Base-by-base conservation (phyloP, 2,113 vertebrate species). In the Aldabrachelys gigantea region DNA sequence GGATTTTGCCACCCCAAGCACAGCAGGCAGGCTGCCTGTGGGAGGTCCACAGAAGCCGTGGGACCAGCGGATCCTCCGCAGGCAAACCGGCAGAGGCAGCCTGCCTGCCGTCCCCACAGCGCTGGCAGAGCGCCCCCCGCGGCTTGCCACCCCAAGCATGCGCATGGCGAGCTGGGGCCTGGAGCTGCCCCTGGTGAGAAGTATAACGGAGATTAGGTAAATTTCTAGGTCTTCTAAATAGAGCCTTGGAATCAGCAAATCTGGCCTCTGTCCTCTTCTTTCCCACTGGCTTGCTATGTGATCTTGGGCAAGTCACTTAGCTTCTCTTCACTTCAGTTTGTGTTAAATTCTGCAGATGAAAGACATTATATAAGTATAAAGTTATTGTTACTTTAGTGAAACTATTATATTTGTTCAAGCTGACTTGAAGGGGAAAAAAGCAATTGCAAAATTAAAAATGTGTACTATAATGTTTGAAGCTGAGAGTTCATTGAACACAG, bases 401-500 rank as follows among this genome's bases (percentile, higher is more conserved):
- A 78, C 47, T 27, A 29, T 41, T 76, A 24, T 27, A 47, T 31
- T 4, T 2, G 50, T 92, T 86, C 85, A n/a, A 91, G 31, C 53
- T 22, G 50, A 52, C 10, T 85, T 47, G 25, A 44, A 78, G 75
- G 11, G 19, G 25, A 12, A 44, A 47, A 47, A 47, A 78, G 22
- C 12, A 83, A 0, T 53, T 78, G 9, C 13, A 1, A 19, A 69
- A 27, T 88, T 54, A 88, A 11, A 3, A 50, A 2, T 13, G 2
- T n/a, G 27, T 82, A 88, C 21, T 76, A 29, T 69, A 25, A 35
- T 57, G 35, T 82, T 75, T 35, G 86, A 87, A 62, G 14, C 49
- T 35, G 31, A 29, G 44, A 87, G n/a, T 65, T 41, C 92, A 4
- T 85, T 94, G 72, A 80, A n/a, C 17, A 44, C 75, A 47, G 47